Percentiles rank a stretch among this genome's conserved stretches.
These are phyloP conservation scores for Triplophysa yarkandensis DNA, from an alignment of 2,797 vertebrate species.

Conservation along the genomic window DNA sequence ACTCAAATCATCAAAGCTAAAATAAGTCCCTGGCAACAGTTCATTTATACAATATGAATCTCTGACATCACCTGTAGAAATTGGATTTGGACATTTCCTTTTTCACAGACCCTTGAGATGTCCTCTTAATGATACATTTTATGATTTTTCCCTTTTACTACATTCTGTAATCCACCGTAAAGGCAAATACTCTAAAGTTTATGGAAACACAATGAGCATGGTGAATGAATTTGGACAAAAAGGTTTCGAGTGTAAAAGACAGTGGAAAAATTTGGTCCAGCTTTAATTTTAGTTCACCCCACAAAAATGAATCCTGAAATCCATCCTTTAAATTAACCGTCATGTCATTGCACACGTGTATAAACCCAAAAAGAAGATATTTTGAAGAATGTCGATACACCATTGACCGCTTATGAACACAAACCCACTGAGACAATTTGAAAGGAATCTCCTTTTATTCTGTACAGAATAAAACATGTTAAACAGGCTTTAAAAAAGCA, in stretches of 20 bases:
- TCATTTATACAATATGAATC: constrained; percentile 1
- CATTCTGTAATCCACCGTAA: constrained; percentile 29
- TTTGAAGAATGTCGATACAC: too few species aligned
- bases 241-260: background rate
- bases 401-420: too few species aligned
- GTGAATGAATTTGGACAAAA: background rate
- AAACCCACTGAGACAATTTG: too few species aligned
- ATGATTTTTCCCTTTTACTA: constrained; percentile 17
- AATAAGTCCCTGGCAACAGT: constrained; percentile 30
- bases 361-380: too few species aligned
- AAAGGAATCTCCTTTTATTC: too few species aligned
- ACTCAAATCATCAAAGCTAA: background rate
- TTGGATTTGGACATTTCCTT: constrained; percentile 30
- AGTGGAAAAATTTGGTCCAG: background rate
- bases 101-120: constrained; percentile 23
- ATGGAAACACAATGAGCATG: background rate
- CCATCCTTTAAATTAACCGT: too few species aligned
- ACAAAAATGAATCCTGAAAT: too few species aligned
- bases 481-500: too few species aligned
- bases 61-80: constrained; percentile 18
- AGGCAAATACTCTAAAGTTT: constrained; percentile 35
- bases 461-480: too few species aligned
- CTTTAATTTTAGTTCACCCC: too few species aligned
- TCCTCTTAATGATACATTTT: constrained; percentile 25
- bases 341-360: too few species aligned